phyloP scores from a whole-genome alignment of 2,113 vertebrate species.

The Todiramphus saurophagus region DNA sequence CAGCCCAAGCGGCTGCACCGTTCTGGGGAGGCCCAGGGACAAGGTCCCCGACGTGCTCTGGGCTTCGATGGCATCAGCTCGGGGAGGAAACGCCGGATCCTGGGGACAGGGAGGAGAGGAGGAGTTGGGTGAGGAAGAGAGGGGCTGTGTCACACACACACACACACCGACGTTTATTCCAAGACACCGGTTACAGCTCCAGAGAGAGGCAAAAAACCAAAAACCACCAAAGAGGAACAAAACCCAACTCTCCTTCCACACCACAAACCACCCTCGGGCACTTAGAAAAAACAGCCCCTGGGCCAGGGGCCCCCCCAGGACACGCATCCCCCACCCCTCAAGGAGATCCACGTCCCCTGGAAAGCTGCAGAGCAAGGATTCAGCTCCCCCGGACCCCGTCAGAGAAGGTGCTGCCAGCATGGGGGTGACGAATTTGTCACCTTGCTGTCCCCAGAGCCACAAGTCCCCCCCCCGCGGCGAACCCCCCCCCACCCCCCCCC shows the following conservation, averaged over 20 bases:
- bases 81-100: background rate
- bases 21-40: no score
- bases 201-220: background rate
- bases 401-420: accelerated
- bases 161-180: constrained; percentile 7
- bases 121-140: background rate
- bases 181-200: background rate
- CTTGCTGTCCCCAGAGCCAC: background rate
- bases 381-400: accelerated
- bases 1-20: no score
- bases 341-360: background rate
- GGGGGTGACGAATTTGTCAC: background rate
- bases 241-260: background rate
- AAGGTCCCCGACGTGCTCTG: no score
- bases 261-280: background rate
- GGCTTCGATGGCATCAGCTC: no score
- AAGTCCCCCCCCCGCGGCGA: background rate
- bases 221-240: no score
- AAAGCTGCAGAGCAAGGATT: accelerated
- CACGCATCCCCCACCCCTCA: no score
- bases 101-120: accelerated
- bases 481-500: background rate
- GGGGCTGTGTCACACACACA: background rate
- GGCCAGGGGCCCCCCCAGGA: no score
- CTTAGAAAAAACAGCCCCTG: background rate